Conservation (phyloP, 2,888 invertebrate genomes). For the Troides helena region DNA sequence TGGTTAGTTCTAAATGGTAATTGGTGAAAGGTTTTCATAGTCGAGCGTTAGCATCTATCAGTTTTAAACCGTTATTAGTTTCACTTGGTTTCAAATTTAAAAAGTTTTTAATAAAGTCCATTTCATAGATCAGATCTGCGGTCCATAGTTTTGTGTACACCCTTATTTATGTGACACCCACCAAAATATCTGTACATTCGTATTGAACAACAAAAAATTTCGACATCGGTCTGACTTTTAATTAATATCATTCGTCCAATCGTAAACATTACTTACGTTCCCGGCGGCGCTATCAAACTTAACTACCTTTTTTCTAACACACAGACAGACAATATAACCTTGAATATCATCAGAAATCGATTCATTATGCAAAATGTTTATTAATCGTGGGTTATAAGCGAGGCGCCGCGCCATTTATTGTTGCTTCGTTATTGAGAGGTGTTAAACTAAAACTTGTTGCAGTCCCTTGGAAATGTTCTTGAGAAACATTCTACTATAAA, state of each 20-base stretch:
- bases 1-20: too few relatives aligned
- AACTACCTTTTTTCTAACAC: constrained; percentile 35
- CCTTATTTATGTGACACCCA: too few relatives aligned
- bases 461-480: too few relatives aligned
- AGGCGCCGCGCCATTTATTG: constrained; percentile 44
- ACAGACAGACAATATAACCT: constrained; percentile 28
- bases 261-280: constrained; percentile 36
- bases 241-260: constrained; percentile 40
- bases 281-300: constrained; percentile 45
- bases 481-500: too few relatives aligned
- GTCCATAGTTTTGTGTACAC: too few relatives aligned
- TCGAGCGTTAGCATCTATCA: too few relatives aligned
- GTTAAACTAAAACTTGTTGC: not conserved
- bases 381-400: constrained; percentile 44
- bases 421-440: constrained; percentile 38
- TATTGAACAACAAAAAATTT: constrained; percentile 7
- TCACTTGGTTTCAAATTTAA: too few relatives aligned
- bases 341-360: constrained; percentile 45
- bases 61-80: too few relatives aligned
- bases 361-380: constrained; percentile 53
- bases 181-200: not conserved
- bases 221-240: constrained; percentile 23
- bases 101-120: too few relatives aligned
- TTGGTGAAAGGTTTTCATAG: too few relatives aligned
- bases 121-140: too few relatives aligned